Evolutionary conservation across 2,113 vertebrate genomes (phyloP).

Genomic region (Capreolus pygargus): DNA sequence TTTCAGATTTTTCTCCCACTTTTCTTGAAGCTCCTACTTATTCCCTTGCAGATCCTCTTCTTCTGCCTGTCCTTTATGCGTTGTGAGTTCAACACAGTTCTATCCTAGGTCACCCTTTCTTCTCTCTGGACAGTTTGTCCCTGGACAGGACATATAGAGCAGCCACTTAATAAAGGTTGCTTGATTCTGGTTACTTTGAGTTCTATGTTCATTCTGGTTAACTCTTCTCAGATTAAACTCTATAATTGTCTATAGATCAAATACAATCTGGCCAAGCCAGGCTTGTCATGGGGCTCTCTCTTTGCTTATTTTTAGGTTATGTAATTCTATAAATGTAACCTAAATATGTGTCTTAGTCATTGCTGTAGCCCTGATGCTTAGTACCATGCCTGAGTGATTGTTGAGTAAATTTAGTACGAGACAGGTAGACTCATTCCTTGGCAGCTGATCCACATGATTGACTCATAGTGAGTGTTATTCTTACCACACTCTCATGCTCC

Average conservation of each 20-base stretch:
- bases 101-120: not conserved
- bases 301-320: not conserved
- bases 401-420: not conserved
- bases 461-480: not conserved
- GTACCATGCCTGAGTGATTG: not conserved
- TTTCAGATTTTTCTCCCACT: not conserved
- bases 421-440: not conserved
- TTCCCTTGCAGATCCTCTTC: not conserved
- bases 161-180: not conserved
- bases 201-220: not conserved
- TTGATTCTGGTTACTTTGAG: slow-evolving; percentile 14
- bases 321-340: not conserved
- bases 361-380: not conserved
- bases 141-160: not conserved
- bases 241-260: not conserved
- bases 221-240: not conserved
- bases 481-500: not conserved
- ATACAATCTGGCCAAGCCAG: not conserved
- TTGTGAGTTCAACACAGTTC: not conserved
- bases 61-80: not conserved
- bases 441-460: not conserved
- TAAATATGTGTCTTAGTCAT: not conserved
- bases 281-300: not conserved
- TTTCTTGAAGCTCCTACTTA: not conserved
- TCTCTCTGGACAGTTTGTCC: not conserved